Evolutionary conservation across 2,797 vertebrate species (phyloP), one percentile per base, ranked within the genome.

Genomic region (Psittacula echo): DNA sequence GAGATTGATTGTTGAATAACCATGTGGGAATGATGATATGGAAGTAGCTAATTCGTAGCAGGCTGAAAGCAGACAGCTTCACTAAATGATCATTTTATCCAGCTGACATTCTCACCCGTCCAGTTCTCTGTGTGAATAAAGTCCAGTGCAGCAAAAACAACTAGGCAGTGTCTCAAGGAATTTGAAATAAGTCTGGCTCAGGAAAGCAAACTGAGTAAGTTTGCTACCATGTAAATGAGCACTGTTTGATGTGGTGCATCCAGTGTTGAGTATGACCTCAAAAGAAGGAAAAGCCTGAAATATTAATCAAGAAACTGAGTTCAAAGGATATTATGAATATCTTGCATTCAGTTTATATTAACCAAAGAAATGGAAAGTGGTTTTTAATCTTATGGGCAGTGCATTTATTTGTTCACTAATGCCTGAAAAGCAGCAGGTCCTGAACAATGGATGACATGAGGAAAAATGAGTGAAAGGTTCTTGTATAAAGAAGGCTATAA

Each of bases 41-140:
- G 70, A 94, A 87, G 60, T 51, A 90, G 32, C 22, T 94, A 83
- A 95, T 93, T 75, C 3, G 15, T 16, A 15, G n/a, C 45, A 84
- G 85, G 29, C 34, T 86, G 90, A 94, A 93, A 60, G 80, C 67
- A 90, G 67, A 60, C 80, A 66, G 47, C 50, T 95, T 90, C 93
- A 86, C 71, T 87, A 73, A 47, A 64, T 70, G 30, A 88, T 91
- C 7, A 47, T 94, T 95, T 95, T 79, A 74, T 67, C 54, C 54
- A 82, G 27, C 48, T 90, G 80, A 91, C 84, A 92, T 89, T 82
- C 54, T 85, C 29, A 74, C 30, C 47, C 3, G 3, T 93, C 76
- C 77, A 56, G 30, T 56, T 81, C 90, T 88, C 56, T 73, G 37
- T 85, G 65, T 79, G 54, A 90, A 85, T 87, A 81, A 82, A 76